These are phyloP conservation scores for Porphyrio hochstetteri DNA, from an alignment of 2,113 vertebrate species.

Conservation along the genomic window DNA sequence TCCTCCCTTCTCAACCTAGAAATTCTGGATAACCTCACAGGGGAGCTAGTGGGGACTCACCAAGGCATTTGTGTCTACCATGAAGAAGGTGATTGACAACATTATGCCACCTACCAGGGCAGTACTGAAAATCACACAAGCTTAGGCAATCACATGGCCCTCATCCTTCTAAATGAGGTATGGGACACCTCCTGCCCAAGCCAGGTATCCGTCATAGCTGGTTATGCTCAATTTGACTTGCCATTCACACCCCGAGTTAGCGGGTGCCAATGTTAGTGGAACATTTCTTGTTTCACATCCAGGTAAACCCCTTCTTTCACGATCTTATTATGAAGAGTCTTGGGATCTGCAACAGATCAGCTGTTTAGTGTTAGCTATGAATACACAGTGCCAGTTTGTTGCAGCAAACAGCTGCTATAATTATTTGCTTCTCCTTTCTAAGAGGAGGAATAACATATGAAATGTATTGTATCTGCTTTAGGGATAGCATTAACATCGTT, in stretches of 20 bases:
- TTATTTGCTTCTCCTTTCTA: constrained; percentile 42
- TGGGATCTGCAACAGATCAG: constrained; percentile 36
- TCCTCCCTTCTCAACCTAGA: background rate
- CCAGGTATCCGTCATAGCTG: background rate
- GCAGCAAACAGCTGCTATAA: constrained; percentile 68
- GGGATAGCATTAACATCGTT: constrained; percentile 72
- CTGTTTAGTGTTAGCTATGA: constrained; percentile 42
- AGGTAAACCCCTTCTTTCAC: constrained; percentile 7
- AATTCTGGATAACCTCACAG: background rate
- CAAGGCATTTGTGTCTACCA: fast-evolving
- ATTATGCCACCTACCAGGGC: background rate
- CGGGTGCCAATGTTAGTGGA: background rate
- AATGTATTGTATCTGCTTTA: constrained; percentile 70
- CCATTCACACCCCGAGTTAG: fast-evolving
- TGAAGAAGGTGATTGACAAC: background rate
- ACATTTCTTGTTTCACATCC: background rate
- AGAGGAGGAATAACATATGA: constrained; percentile 66
- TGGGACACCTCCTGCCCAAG: background rate
- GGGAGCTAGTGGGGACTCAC: background rate
- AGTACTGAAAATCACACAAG: background rate
- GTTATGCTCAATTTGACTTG: background rate
- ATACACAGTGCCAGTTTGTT: constrained; percentile 50
- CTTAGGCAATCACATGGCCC: background rate
- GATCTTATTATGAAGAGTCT: background rate
- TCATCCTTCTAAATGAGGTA: background rate